phyloP scores from a whole-genome alignment of 2,797 vertebrate species.

The Rhabdophis nuchalis region DNA sequence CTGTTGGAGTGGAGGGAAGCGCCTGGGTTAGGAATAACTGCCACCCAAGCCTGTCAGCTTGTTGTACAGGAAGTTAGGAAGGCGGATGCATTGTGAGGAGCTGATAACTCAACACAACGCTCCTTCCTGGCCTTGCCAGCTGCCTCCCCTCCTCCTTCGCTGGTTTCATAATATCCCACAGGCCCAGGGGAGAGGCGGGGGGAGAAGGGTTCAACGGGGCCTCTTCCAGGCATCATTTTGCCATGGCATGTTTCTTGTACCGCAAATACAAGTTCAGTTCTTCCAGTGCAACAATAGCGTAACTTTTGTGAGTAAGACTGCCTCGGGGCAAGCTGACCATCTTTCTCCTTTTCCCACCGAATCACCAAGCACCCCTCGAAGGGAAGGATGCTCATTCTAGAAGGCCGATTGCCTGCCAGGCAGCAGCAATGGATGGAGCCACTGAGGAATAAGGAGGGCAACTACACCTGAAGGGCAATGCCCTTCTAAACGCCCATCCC shows the following conservation, averaged over 20 bases:
- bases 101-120: constrained; percentile 21
- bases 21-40: constrained; percentile 22
- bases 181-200: neutral
- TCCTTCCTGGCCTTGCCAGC: constrained; percentile 27
- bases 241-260: neutral
- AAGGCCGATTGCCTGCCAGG: neutral
- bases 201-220: neutral
- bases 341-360: neutral
- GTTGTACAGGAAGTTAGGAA: constrained; percentile 32
- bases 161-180: constrained; percentile 25
- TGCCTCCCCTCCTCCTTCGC: neutral
- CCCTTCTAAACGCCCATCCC: neutral
- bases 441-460: neutral
- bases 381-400: neutral
- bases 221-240: neutral
- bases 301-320: neutral
- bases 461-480: neutral
- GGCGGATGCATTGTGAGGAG: constrained; percentile 26
- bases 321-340: neutral
- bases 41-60: constrained; percentile 4
- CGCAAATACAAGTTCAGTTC: neutral
- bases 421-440: neutral
- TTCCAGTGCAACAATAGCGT: neutral
- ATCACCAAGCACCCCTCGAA: neutral
- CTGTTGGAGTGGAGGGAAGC: constrained; percentile 7